A percentile compares a stretch with the other conserved stretches of the same genome.
Evolutionary conservation across 37 sponge, comb jelly and placozoan species (phyloP).

Genomic region (Halichondria panicea): DNA sequence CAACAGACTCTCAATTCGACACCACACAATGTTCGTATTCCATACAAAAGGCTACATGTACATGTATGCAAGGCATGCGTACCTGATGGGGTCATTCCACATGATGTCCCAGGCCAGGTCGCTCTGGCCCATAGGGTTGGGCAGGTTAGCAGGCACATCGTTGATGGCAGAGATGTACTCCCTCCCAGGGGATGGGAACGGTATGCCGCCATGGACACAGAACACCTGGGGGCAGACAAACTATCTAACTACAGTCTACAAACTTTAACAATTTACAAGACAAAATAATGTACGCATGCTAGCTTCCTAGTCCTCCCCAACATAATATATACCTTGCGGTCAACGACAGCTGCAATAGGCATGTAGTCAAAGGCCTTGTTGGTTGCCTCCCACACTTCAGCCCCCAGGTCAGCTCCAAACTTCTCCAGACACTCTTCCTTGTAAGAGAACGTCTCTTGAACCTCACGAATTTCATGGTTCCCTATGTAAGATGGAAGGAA

Average conservation of each 20-base stretch:
- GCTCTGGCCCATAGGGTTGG: conserved; percentile 77
- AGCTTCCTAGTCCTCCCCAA: neutral
- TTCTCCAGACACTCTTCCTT: conserved; percentile 91
- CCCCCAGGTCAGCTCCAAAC: conserved; percentile 81
- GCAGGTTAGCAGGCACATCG: conserved; percentile 68
- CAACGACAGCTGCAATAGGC: conserved; percentile 93
- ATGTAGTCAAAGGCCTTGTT: conserved; percentile 87
- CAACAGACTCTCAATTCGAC: neutral
- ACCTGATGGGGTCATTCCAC: conserved; percentile 97
- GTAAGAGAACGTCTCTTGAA: conserved; percentile 85
- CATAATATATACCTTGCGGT: conserved; percentile 70
- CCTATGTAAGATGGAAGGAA: too few relatives aligned
- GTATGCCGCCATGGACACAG: conserved; percentile 94
- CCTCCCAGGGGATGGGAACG: conserved; percentile 50
- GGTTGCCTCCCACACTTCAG: conserved; percentile 90
- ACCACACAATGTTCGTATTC: neutral
- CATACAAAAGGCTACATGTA: neutral
- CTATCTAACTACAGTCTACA: neutral
- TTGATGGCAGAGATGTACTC: conserved; percentile 78
- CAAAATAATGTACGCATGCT: conserved; percentile 7
- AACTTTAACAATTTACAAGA: conserved; percentile 16
- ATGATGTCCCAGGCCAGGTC: conserved; percentile 93
- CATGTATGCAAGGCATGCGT: conserved; percentile 1
- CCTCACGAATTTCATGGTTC: conserved; percentile 88
- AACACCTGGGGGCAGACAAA: conserved; percentile 93